These are phyloP conservation scores for Myoxocephalus aenaeus DNA, from an alignment of 2,797 vertebrate genomes.

Conservation along the genomic window DNA sequence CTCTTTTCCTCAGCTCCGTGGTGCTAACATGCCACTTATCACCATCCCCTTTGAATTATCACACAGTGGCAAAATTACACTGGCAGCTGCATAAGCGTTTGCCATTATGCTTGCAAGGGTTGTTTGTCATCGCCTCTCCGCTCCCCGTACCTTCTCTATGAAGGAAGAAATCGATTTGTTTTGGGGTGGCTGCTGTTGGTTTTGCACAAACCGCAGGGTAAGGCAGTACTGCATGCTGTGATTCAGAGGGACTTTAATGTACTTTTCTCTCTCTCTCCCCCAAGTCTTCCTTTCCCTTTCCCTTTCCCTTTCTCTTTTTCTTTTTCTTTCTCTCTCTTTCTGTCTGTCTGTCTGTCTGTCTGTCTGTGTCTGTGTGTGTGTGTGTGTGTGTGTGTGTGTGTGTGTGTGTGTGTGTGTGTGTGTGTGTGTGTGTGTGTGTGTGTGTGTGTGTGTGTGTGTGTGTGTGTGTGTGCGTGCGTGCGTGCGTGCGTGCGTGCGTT, in stretches of 20 bases:
- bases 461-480: no score
- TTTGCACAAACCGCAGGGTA: conserved; percentile 47
- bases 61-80: conserved; percentile 63
- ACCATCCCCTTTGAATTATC: conserved; percentile 67
- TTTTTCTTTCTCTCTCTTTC: background rate
- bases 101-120: conserved; percentile 56
- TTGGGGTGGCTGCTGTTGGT: conserved; percentile 55
- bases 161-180: conserved; percentile 64
- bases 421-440: no score
- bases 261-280: background rate
- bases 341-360: background rate
- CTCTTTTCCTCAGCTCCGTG: conserved; percentile 46
- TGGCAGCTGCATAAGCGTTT: conserved; percentile 70
- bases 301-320: background rate
- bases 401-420: no score
- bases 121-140: conserved; percentile 65
- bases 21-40: conserved; percentile 64
- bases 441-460: no score
- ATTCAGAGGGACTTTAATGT: conserved; percentile 27
- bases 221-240: conserved; percentile 34
- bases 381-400: no score
- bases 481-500: no score
- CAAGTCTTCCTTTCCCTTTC: background rate
- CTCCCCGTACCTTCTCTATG: conserved; percentile 46
- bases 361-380: no score